phyloP scores from a whole-genome alignment of 2,797 vertebrate species.

The Phalanger gymnotis region DNA sequence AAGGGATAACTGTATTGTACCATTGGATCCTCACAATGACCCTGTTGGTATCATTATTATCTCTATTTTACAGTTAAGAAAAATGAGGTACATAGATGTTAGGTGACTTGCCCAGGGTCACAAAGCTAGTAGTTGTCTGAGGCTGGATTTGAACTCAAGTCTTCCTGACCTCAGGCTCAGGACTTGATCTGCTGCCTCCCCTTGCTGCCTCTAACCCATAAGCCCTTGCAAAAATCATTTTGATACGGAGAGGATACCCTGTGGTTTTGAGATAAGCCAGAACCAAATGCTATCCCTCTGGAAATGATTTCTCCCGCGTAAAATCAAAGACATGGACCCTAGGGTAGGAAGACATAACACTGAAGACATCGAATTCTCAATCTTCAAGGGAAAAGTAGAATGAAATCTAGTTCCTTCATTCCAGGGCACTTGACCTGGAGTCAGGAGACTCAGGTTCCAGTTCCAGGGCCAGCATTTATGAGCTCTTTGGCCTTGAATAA shows the following conservation, averaged over 20 bases:
- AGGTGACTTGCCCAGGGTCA: not conserved
- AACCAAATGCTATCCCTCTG: not conserved
- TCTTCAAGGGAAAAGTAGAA: not conserved
- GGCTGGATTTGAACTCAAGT: not conserved
- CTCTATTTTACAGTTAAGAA: not conserved
- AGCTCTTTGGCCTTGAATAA: not conserved
- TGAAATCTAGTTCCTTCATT: not conserved
- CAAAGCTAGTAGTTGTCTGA: not conserved
- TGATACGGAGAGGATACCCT: not conserved
- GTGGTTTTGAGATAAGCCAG: not conserved
- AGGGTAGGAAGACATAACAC: not conserved
- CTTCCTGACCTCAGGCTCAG: not conserved
- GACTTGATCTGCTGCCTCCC: not conserved
- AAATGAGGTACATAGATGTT: not conserved
- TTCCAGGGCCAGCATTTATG: not conserved
- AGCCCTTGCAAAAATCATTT: not conserved
- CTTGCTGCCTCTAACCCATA: not conserved
- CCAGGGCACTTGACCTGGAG: not conserved
- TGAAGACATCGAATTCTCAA: not conserved
- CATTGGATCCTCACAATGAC: not conserved
- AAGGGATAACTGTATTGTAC: not conserved
- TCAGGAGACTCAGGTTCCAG: not conserved
- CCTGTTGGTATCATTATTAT: not conserved
- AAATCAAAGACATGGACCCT: not conserved
- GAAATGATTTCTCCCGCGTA: not conserved